Conservation (phyloP, 2,888 invertebrate species). For the Nephrotoma flavescens region DNA sequence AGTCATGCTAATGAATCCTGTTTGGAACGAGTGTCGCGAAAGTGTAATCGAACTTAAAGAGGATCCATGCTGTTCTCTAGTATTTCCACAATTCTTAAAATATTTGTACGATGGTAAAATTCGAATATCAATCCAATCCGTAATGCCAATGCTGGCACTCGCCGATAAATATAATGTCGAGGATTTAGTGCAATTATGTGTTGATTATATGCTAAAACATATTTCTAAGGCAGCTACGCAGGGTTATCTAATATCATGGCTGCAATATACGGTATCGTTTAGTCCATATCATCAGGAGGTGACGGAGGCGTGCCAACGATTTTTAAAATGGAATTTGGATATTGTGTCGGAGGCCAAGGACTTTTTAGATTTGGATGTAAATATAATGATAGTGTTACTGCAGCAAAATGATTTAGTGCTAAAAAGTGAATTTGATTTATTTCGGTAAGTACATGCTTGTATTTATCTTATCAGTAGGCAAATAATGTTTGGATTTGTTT, state of each 20-base stretch:
- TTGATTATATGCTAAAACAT: constrained; percentile 76
- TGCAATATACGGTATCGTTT: constrained; percentile 77
- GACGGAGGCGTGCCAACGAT: constrained; percentile 57
- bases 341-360: constrained; percentile 63
- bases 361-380: constrained; percentile 68
- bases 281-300: constrained; percentile 40
- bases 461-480: neutral
- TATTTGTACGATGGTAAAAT: constrained; percentile 83
- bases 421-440: constrained; percentile 75
- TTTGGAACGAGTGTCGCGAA: constrained; percentile 84
- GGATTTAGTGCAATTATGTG: constrained; percentile 70
- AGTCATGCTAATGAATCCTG: constrained; percentile 91
- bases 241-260: constrained; percentile 75
- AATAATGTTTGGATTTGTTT: neutral
- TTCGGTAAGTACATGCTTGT: constrained; percentile 34
- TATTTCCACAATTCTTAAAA: constrained; percentile 79
- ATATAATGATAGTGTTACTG: constrained; percentile 58
- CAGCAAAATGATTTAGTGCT: constrained; percentile 79
- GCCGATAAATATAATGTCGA: constrained; percentile 93
- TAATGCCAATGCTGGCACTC: constrained; percentile 73
- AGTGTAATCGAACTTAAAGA: constrained; percentile 73
- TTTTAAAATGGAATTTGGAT: constrained; percentile 84
- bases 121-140: constrained; percentile 66
- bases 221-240: constrained; percentile 71
- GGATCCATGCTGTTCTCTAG: constrained; percentile 65